Evolutionary conservation across 2,797 vertebrate species (phyloP).

Genomic region (Hipposideros larvatus): DNA sequence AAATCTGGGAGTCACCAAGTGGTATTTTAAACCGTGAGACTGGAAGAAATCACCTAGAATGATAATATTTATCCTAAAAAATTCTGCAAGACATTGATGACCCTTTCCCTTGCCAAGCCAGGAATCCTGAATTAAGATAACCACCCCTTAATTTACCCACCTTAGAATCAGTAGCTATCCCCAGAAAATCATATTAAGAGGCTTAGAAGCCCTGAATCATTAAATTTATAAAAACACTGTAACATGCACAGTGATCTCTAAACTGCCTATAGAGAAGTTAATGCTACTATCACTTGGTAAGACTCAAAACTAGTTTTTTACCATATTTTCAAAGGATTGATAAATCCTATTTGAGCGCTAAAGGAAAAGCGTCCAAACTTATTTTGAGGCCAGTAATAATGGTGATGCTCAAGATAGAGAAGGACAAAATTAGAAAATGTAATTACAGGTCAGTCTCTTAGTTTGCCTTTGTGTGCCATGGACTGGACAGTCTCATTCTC

Average conservation of each 20-base stretch:
- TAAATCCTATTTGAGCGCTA: not conserved
- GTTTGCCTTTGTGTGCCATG: not conserved
- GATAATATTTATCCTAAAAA: not conserved
- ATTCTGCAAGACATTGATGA: not conserved
- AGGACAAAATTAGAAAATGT: not conserved
- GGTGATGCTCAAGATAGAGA: not conserved
- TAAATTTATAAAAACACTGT: not conserved
- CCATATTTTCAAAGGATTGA: not conserved
- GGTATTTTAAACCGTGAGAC: not conserved
- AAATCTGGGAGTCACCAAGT: not conserved
- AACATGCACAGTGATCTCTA: not conserved
- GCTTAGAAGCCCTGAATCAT: not conserved
- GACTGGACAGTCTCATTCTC: not conserved
- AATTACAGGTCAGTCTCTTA: not conserved
- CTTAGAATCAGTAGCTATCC: not conserved
- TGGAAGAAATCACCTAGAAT: constrained; percentile 16
- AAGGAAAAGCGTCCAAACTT: not conserved
- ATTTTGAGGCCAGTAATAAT: not conserved
- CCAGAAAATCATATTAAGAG: not conserved
- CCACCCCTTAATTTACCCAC: not conserved
- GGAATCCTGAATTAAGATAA: not conserved
- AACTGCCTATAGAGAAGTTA: not conserved
- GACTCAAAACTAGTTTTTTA: not conserved
- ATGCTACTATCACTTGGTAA: not conserved
- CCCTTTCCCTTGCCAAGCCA: not conserved